Evolutionary conservation across 2,888 invertebrate species (phyloP).

Genomic region (Drosophila multiciliata): DNA sequence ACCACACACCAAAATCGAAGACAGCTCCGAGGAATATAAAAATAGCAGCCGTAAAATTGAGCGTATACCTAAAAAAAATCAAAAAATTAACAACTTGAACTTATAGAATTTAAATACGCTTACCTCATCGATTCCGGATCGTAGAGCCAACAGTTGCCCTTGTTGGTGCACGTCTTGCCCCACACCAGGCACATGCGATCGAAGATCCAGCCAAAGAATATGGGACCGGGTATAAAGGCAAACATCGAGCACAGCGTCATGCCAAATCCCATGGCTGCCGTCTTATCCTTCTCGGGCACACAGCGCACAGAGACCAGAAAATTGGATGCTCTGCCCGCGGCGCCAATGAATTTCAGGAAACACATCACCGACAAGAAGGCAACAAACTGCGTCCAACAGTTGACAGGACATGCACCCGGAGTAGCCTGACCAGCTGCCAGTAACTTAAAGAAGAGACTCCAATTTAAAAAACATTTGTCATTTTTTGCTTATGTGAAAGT

Average conservation of each 20-base stretch:
- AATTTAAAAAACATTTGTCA: background rate
- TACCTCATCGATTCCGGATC: constrained; percentile 87
- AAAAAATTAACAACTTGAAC: background rate
- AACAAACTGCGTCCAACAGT: constrained; percentile 87
- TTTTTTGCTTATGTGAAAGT: background rate
- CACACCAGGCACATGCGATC: constrained; percentile 88
- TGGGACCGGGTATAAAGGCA: constrained; percentile 91
- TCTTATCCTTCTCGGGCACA: constrained; percentile 90
- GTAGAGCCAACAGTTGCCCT: constrained; percentile 91
- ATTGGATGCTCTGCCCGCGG: constrained; percentile 88
- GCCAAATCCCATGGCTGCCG: constrained; percentile 90
- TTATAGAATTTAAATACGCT: background rate
- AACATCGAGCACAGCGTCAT: constrained; percentile 89
- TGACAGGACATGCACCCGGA: constrained; percentile 87
- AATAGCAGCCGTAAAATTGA: constrained; percentile 89
- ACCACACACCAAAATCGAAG: constrained; percentile 89
- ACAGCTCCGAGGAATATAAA: constrained; percentile 88
- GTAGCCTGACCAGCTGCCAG: constrained; percentile 84
- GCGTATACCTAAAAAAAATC: constrained; percentile 85
- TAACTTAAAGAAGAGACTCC: constrained; percentile 33
- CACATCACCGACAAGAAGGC: constrained; percentile 87
- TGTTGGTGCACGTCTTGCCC: constrained; percentile 90
- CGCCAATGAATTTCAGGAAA: constrained; percentile 87
- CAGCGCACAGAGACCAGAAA: constrained; percentile 88
- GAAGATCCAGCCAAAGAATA: constrained; percentile 90